phyloP scores from a whole-genome alignment of 2,888 invertebrate genomes.

The Adelognathus sp. region DNA sequence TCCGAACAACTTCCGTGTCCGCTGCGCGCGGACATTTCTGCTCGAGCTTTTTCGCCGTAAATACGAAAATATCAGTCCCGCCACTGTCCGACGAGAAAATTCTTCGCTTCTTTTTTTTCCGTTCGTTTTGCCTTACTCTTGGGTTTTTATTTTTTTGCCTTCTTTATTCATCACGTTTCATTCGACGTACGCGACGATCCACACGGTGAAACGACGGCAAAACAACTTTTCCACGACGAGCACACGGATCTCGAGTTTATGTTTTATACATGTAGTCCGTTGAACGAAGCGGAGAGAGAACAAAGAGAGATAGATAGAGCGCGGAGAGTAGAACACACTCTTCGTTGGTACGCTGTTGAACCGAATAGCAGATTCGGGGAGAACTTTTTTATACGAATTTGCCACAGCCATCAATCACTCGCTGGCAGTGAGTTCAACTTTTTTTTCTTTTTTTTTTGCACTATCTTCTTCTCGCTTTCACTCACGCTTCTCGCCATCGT shows the following conservation, averaged over 20 bases:
- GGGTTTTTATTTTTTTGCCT: not conserved
- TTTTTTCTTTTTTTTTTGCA: constrained; percentile 45
- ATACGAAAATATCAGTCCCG: constrained; percentile 25
- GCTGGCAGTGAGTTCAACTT: constrained; percentile 58
- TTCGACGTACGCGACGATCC: not conserved
- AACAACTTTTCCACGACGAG: constrained; percentile 37
- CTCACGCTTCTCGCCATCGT: not conserved
- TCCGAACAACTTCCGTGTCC: not conserved
- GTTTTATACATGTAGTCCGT: constrained; percentile 44
- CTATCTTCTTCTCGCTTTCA: constrained; percentile 3
- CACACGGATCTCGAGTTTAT: constrained; percentile 24
- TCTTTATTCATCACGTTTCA: constrained; percentile 5
- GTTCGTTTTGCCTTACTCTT: not conserved
- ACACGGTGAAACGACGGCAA: constrained; percentile 24
- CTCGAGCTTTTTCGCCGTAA: not conserved
- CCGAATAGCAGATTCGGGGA: constrained; percentile 30
- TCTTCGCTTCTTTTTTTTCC: constrained; percentile 23
- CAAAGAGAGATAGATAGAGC: not conserved
- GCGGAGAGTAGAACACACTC: not conserved
- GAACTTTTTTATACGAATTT: constrained; percentile 59
- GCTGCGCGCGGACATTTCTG: no score
- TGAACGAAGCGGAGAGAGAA: not conserved
- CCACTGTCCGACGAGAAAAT: constrained; percentile 2
- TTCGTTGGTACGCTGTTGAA: constrained; percentile 20
- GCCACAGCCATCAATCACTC: constrained; percentile 69